Conservation (phyloP, 2,888 invertebrate genomes). For the Acanthosepion lycidas region DNA sequence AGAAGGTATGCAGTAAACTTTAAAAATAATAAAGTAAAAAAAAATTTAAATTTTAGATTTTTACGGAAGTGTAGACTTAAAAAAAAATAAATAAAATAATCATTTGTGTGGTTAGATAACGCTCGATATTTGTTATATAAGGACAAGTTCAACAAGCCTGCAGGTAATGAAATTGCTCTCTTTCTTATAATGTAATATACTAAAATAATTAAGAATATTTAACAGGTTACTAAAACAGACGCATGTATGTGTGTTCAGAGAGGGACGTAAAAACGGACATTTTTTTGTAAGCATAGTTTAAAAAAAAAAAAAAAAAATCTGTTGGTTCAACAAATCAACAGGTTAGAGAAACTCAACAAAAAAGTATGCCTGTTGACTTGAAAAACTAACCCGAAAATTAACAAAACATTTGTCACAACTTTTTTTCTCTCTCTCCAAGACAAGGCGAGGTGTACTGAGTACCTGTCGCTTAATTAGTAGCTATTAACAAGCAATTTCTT, state of each 20-base stretch:
- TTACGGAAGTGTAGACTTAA: not conserved
- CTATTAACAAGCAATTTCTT: not conserved
- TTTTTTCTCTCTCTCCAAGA: not conserved
- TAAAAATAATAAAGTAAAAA: too few species aligned
- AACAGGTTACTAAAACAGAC: not conserved
- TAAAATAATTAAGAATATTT: not conserved
- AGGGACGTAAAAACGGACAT: not conserved
- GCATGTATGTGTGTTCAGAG: not conserved
- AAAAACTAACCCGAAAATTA: not conserved
- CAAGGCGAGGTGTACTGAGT: not conserved
- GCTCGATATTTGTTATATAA: not conserved
- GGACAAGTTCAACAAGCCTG: not conserved
- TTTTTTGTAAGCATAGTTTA: too few species aligned
- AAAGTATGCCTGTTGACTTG: not conserved
- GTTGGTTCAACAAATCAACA: not conserved
- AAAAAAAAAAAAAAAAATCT: not conserved
- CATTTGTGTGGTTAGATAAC: not conserved
- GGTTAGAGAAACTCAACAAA: not conserved
- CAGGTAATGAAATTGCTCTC: not conserved
- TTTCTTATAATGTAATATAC: not conserved
- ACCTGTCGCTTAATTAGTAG: not conserved
- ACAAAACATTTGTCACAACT: not conserved
- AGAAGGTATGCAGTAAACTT: too few species aligned
- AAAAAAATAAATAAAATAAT: too few species aligned
- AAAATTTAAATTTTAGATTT: too few species aligned